phyloP scores from a whole-genome alignment of 1,140 invertebrate species.

The Zaprionus ghesquierei region DNA sequence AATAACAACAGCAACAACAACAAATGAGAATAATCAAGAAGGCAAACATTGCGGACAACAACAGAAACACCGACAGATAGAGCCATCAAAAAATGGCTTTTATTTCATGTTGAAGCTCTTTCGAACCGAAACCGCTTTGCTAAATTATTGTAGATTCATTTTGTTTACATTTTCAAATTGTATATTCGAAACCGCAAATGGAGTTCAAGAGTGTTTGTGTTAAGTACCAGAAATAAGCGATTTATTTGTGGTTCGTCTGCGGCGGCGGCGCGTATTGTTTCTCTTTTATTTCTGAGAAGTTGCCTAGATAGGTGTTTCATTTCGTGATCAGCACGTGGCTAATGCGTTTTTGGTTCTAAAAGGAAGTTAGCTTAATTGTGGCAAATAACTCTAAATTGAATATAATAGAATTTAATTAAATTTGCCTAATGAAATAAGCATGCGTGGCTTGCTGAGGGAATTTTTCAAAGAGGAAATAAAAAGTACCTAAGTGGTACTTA shows the following conservation, averaged over 20 bases:
- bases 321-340: constrained; percentile 30
- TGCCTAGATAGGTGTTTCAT: constrained; percentile 22
- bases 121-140: constrained; percentile 33
- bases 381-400: constrained; percentile 25
- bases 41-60: constrained; percentile 9
- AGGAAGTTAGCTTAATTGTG: constrained; percentile 24
- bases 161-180: constrained; percentile 36
- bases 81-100: constrained; percentile 46
- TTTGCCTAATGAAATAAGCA: not conserved
- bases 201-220: constrained; percentile 58
- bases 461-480: not conserved
- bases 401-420: constrained; percentile 12
- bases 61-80: constrained; percentile 2
- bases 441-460: not conserved
- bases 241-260: constrained; percentile 56
- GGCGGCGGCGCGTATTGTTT: not conserved
- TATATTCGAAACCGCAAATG: constrained; percentile 43
- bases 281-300: not conserved
- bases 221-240: constrained; percentile 39
- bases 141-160: constrained; percentile 22
- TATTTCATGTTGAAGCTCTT: constrained; percentile 8
- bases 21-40: constrained; percentile 34
- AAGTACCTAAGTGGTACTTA: not conserved
- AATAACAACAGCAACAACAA: constrained; percentile 15
- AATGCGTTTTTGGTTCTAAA: constrained; percentile 28